phyloP scores from a whole-genome alignment of 1,140 invertebrate genomes.

The Zaprionus capensis region DNA sequence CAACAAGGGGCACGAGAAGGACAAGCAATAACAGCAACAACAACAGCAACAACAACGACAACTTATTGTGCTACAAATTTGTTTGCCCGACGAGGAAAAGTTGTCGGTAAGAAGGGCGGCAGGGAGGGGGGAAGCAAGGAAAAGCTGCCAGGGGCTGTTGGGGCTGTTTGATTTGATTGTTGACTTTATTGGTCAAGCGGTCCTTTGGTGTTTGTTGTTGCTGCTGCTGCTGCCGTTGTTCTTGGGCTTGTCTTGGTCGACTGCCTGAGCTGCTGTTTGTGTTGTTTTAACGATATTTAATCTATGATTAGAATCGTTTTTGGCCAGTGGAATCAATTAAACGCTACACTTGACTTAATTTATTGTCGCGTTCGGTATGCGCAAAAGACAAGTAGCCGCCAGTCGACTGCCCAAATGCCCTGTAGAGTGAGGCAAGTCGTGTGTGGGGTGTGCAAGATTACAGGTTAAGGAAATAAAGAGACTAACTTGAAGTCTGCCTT shows the following conservation, averaged over 20 bases:
- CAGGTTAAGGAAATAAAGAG: neutral
- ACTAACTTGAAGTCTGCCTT: neutral
- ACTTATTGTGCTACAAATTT: constrained; percentile 76
- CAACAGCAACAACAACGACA: constrained; percentile 47
- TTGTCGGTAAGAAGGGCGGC: neutral
- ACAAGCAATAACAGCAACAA: constrained; percentile 10
- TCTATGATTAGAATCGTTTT: constrained; percentile 73
- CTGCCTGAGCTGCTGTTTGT: constrained; percentile 22
- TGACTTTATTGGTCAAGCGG: constrained; percentile 79
- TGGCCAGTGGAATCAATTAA: constrained; percentile 71
- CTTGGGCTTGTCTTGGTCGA: constrained; percentile 15
- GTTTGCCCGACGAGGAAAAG: constrained; percentile 50
- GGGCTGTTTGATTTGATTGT: constrained; percentile 78
- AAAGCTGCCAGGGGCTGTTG: constrained; percentile 1
- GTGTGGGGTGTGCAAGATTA: neutral
- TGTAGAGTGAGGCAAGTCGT: neutral
- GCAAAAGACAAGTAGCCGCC: constrained; percentile 69
- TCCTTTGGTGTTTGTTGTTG: constrained; percentile 45
- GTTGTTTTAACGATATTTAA: constrained; percentile 81
- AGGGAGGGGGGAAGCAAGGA: neutral
- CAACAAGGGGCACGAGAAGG: constrained; percentile 1
- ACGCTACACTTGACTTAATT: constrained; percentile 81
- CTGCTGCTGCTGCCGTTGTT: constrained; percentile 10
- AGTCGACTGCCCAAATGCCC: constrained; percentile 24
- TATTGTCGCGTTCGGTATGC: constrained; percentile 66